Base-by-base conservation (phyloP, 2,888 invertebrate species). In the Aphrophora alni region DNA sequence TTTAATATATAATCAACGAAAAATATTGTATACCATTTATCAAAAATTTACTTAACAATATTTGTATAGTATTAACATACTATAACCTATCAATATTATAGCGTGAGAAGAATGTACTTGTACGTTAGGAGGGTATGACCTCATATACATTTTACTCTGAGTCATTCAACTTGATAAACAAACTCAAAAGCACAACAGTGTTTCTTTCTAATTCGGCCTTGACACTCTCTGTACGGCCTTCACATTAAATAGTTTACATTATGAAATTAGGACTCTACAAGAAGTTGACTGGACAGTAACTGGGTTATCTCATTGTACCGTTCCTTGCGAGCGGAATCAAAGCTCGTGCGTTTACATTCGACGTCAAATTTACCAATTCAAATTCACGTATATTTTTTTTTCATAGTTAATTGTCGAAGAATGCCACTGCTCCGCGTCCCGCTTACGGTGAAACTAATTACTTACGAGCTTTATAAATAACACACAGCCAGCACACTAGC, bases 91-190 rank as follows among this genome's bases (percentile, higher is more conserved):
- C n/a, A n/a, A n/a, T n/a, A n/a, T n/a, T n/a, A n/a, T n/a, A n/a
- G n/a, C n/a, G n/a, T n/a, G n/a, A n/a, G n/a, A n/a, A n/a, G n/a
- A n/a, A n/a, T n/a, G n/a, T n/a, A n/a, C n/a, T n/a, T n/a, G n/a
- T n/a, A n/a, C n/a, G n/a, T n/a, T n/a, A n/a, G 44, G 44, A 8
- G 21, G 59, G 21, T 21, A 21, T 59, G 59, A 59, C 59, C 59
- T 21, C 21, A n/a, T n/a, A n/a, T n/a, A 59, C 59, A 21, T 33
- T 33, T 5, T 21, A 59, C 4, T 7, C 21, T 14, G 21, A 59
- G 59, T 59, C 59, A 59, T 59, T 59, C 59, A 59, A 59, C 59
- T 59, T 59, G 59, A 59, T 59, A 59, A 59, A 21, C 59, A 59
- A n/a, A 21, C n/a, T 21, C 21, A 59, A 59, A 59, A 59, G 59